Base-by-base conservation (phyloP, 1,140 invertebrate genomes). In the Aphis craccivora region DNA sequence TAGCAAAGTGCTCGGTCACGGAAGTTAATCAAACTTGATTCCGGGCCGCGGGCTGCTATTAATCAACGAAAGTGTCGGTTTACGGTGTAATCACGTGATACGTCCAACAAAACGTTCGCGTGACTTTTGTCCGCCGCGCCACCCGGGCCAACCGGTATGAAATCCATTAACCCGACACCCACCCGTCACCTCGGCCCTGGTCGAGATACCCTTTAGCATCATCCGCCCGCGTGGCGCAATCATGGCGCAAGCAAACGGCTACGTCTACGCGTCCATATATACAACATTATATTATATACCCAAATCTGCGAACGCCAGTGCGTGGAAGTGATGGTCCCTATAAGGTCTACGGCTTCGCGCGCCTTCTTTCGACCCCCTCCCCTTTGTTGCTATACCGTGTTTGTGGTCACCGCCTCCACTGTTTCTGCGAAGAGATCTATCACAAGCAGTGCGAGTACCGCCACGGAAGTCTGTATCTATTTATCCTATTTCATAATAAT, bases 11-110 rank as follows among this genome's bases (percentile, higher is more conserved):
- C 67, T 92, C 91, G 91, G 91, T 92, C 91, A 92, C 91, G 91
- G 91, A 92, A 92, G 91, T 92, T 92, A 92, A 92, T 92, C 91
- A 92, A 92, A 92, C 91, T 92, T 84, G 91, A 92, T 92, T 92
- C 91, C 91, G 76, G 91, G 91, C 91, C 91, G 45, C 76, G 91
- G 67, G 30, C 45, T 45, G 76, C 91, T 92, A 92, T 92, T 92
- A 92, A 92, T 92, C 91, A 92, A 92, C 91, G 45, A 92, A 92
- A 92, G 91, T 92, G 91, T 92, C 91, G 91, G 91, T 92, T 92
- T 92, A 92, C 91, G 48, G 76, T 92, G 91, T 81, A 51, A 92
- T 92, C 91, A 92, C 91, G 91, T 92, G 91, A 92, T 92, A 83
- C 43, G 91, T 92, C 91, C 91, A 83, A 92, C 91, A 92, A 92